phyloP scores from a whole-genome alignment of 2,888 invertebrate genomes.

The Leptopilina syphax region DNA sequence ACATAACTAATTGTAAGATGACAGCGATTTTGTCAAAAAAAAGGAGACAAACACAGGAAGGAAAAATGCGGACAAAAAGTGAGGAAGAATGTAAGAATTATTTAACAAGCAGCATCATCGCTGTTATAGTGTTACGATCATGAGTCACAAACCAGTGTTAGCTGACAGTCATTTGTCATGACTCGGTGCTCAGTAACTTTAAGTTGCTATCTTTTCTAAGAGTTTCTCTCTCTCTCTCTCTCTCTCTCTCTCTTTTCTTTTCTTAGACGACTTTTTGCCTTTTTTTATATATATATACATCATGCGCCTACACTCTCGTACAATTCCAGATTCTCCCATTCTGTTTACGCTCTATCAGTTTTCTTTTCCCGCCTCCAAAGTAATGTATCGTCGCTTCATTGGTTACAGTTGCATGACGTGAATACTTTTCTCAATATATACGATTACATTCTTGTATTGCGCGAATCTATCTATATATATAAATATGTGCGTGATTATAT shows the following conservation, averaged over 20 bases:
- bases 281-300: slow-evolving; percentile 41
- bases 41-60: not conserved
- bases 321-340: slow-evolving; percentile 52
- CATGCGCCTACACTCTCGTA: slow-evolving; percentile 31
- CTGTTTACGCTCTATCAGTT: slow-evolving; percentile 53
- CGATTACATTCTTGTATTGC: slow-evolving; percentile 23
- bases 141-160: slow-evolving; percentile 53
- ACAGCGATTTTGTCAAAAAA: not conserved
- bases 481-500: not conserved
- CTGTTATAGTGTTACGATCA: slow-evolving; percentile 47
- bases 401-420: slow-evolving; percentile 55
- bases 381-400: slow-evolving; percentile 60
- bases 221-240: slow-evolving; percentile 42
- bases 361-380: slow-evolving; percentile 48
- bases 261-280: slow-evolving; percentile 42
- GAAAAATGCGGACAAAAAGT: not conserved
- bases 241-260: slow-evolving; percentile 43
- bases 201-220: slow-evolving; percentile 22
- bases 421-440: slow-evolving; percentile 43
- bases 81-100: slow-evolving; percentile 38
- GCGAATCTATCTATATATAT: not conserved
- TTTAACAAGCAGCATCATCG: slow-evolving; percentile 40
- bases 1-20: too few relatives aligned
- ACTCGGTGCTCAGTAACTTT: slow-evolving; percentile 39
- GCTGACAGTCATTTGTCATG: slow-evolving; percentile 60